Base-by-base conservation (phyloP, 2,113 vertebrate genomes). In the Pantherophis guttatus region DNA sequence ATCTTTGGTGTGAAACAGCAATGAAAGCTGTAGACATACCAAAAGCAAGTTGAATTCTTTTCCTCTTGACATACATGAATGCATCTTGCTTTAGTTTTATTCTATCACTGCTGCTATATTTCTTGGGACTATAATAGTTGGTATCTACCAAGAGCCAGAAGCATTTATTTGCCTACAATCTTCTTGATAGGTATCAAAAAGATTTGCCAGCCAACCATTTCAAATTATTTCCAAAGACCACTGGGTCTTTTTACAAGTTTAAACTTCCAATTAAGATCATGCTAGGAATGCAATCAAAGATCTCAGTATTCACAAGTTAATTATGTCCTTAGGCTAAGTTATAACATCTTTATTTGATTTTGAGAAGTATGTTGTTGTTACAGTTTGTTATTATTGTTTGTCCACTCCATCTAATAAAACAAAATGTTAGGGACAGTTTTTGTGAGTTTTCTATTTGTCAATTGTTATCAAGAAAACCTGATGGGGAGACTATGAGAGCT, bases 231-330 rank as follows among this genome's bases (percentile, higher is more conserved):
- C 90, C 91, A 93, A 94, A 96, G 93, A 95, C 94, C 94, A 94
- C 92, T 19, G 95, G 95, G n/a, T 90, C 94, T 3, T 95, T 96
- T 97, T 97, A 93, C 95, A 97, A 95, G 96, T 97, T 95, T 96
- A 97, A 95, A 94, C 96, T 98, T 97, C 96, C 96, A 97, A 97
- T 97, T 98, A 97, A 94, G 96, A 96, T 97, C 98, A 97, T 97
- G 97, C 97, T 97, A 98, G 96, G 97, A 97, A 98, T 97, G 96
- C 97, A 98, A 98, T 98, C 97, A 97, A 97, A 96, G 95, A 96
- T 96, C 97, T 97, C 98, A 96, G 94, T 94, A 96, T 96, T 98
- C 96, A 97, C 93, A 97, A 98, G 97, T 97, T 98, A 98, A 98
- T 98, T 98, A 98, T 97, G 96, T 98, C 98, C 97, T 98, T 95